Evolutionary conservation across 2,797 vertebrate species (phyloP), one percentile per base, ranked within the genome.

Genomic region (Micropoecilia bifurca): DNA sequence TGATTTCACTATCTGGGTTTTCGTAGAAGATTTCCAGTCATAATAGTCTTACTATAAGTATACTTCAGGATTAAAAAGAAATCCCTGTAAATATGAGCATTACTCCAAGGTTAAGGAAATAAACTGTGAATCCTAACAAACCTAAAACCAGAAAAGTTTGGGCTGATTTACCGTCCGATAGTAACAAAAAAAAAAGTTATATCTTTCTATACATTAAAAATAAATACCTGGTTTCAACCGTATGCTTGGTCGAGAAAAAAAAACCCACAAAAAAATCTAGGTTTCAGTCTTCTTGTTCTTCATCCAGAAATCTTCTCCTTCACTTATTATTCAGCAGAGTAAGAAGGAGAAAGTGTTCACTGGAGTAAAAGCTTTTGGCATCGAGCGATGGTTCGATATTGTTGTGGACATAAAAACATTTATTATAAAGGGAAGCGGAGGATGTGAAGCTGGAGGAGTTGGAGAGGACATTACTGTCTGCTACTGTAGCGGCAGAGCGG

Each of bases 381-480:
- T 20, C 10, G 41, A 75, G 53, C 4, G 39, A 39, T 5, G 41
- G 55, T 45, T 75, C n/a, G 18, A 30, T 61, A 30, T 43, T 30
- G 28, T 61, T 20, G 41, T 16, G 53, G 50, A 59, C 57, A 75
- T n/a, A 59, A 75, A 75, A 59, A 59, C 39, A 28, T 45, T 45
- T 20, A 18, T 30, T 30, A 28, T 59, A 61, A 45, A 28, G 39
- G 39, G 48, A 46, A 59, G 57, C 30, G 41, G n/a, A 45, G 25
- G 36, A 13, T 5, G 5, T 75, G 39, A 59, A 59, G 39, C 25
- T 41, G 39, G 33, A 41, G 53, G 25, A 59, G 73, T 9, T 61
- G 18, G 12, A 25, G 30, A 46, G 61, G 55, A 61, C 6, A 18
- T 59, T 50, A 22, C 47, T 28, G 22, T 22, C 33, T n/a, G 71